These are phyloP conservation scores for Panagrolaimus sp. DNA, from an alignment of 1,140 invertebrate species.

Conservation along the genomic window DNA sequence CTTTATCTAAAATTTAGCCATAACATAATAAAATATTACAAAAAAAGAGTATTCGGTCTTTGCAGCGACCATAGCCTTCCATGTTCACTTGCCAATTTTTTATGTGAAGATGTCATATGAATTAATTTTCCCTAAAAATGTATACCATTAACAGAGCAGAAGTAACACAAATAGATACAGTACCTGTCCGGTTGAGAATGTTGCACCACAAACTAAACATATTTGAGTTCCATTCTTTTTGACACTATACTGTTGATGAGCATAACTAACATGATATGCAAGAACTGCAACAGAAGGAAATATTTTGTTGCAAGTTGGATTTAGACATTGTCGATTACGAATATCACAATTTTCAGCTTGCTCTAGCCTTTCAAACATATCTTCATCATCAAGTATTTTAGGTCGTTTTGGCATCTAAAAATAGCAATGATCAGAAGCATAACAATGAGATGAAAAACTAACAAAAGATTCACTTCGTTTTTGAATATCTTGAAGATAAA, in stretches of 20 bases:
- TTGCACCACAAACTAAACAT: slow-evolving; percentile 4
- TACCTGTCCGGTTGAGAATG: neutral
- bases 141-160: neutral
- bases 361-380: neutral
- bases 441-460: too few relatives aligned
- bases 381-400: neutral
- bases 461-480: too few relatives aligned
- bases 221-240: neutral
- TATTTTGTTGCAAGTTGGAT: neutral
- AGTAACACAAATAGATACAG: neutral
- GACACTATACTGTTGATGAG: neutral
- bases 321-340: neutral
- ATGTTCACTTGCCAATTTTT: slow-evolving; percentile 3
- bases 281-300: neutral
- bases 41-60: neutral
- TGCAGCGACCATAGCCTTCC: neutral
- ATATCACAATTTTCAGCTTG: neutral
- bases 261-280: slow-evolving; percentile 12
- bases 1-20: too few relatives aligned
- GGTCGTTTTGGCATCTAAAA: neutral
- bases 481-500: neutral
- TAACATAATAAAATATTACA: too few relatives aligned
- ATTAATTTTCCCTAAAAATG: neutral
- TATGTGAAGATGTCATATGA: neutral
- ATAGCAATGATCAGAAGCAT: too few relatives aligned